These are phyloP conservation scores for Orestias chungarensis DNA, from an alignment of 2,797 vertebrate species.

Conservation along the genomic window DNA sequence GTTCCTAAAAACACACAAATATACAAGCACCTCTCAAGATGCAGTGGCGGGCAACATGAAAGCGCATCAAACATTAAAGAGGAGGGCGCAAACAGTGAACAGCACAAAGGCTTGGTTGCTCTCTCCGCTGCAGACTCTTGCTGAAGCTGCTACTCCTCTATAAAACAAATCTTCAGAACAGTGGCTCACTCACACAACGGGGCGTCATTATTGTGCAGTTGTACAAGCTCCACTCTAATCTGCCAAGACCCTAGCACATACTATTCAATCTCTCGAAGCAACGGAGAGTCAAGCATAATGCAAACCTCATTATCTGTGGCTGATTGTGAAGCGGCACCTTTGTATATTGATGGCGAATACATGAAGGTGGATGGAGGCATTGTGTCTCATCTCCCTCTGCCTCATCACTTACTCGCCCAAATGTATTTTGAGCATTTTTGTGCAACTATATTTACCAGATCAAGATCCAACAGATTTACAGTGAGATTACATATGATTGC, in stretches of 20 bases:
- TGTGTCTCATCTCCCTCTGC: constrained; percentile 54
- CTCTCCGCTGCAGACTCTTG: constrained; percentile 42
- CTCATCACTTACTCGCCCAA: constrained; percentile 57
- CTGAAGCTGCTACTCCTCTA: constrained; percentile 51
- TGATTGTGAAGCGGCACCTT: constrained; percentile 79
- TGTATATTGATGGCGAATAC: constrained; percentile 70
- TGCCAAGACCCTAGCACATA: constrained; percentile 70
- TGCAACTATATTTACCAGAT: constrained; percentile 17
- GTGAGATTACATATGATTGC: constrained; percentile 4
- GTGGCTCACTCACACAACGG: constrained; percentile 63
- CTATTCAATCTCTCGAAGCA: constrained; percentile 74
- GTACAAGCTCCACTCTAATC: constrained; percentile 69
- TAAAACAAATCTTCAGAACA: constrained; percentile 55
- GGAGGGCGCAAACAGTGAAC: constrained; percentile 41
- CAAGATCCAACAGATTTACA: constrained; percentile 5
- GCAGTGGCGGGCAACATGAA: constrained; percentile 55
- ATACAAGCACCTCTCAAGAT: constrained; percentile 43
- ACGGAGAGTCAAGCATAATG: constrained; percentile 69
- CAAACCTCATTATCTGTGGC: constrained; percentile 71
- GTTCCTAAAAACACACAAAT: constrained; percentile 21
- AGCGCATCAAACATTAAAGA: constrained; percentile 65
- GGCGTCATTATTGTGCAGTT: constrained; percentile 54
- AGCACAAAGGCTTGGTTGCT: constrained; percentile 54
- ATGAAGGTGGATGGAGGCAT: constrained; percentile 57
- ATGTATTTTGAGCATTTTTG: constrained; percentile 3